These are phyloP conservation scores for Heteropelma amictum DNA, from an alignment of 2,888 invertebrate genomes.

Conservation along the genomic window DNA sequence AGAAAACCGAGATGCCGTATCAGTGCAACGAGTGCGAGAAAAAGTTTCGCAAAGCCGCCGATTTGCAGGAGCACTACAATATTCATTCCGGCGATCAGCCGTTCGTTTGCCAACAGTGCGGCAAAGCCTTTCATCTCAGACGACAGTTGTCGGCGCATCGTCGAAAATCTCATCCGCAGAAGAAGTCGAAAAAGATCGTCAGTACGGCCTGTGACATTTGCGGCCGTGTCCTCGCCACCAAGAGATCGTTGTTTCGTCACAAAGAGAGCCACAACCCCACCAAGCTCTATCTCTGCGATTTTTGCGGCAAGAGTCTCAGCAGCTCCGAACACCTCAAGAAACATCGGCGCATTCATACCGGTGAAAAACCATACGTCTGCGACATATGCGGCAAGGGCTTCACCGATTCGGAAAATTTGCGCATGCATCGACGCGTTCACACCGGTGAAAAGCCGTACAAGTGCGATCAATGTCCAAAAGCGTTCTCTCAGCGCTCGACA, in stretches of 20 bases:
- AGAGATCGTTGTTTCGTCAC: slow-evolving; percentile 73
- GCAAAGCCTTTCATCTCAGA: slow-evolving; percentile 69
- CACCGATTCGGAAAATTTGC: slow-evolving; percentile 77
- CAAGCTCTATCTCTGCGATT: slow-evolving; percentile 78
- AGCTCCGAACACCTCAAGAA: slow-evolving; percentile 78
- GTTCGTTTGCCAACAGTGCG: slow-evolving; percentile 71
- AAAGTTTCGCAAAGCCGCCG: slow-evolving; percentile 72
- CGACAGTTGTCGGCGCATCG: slow-evolving; percentile 74
- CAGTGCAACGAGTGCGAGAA: slow-evolving; percentile 75
- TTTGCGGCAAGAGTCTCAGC: slow-evolving; percentile 79
- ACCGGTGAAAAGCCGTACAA: slow-evolving; percentile 79
- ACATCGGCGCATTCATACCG: slow-evolving; percentile 79
- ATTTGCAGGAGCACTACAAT: slow-evolving; percentile 75
- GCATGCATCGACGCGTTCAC: slow-evolving; percentile 78
- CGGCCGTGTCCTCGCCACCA: slow-evolving; percentile 73
- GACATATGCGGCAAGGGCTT: slow-evolving; percentile 79
- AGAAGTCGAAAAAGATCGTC: slow-evolving; percentile 73
- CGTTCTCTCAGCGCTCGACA: slow-evolving; percentile 79
- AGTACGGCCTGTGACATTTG: slow-evolving; percentile 75
- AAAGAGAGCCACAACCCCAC: slow-evolving; percentile 75
- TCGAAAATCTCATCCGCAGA: slow-evolving; percentile 72
- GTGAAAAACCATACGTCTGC: slow-evolving; percentile 79
- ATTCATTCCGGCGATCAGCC: slow-evolving; percentile 76
- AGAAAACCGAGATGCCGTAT: slow-evolving; percentile 72
- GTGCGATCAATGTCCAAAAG: slow-evolving; percentile 79